Evolutionary conservation across 2,888 invertebrate genomes (phyloP), one percentile per base, ranked within the genome.

Genomic region (Dione vanillae): DNA sequence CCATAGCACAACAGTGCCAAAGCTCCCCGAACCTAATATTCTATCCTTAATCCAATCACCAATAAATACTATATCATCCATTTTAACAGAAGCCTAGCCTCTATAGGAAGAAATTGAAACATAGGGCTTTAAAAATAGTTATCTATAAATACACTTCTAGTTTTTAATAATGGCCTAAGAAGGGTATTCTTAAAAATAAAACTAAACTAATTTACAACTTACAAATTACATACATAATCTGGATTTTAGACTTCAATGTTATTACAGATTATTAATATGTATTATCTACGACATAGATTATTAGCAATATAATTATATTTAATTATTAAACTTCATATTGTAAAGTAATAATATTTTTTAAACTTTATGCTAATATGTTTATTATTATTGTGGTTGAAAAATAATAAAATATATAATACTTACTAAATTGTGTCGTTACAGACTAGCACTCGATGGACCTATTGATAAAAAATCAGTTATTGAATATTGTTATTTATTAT

Each of bases 1-100:
- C 96, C 96, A 97, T 59, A 96, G 88, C 41, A 95, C 93, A 6
- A 97, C 96, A 61, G 94, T 92, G 16, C 97, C 97, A 82, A 96
- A 97, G 69, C 96, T 96, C 59, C 97, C 97, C 61, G 95, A 94
- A 20, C 97, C 97, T 37, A 97, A 87, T 67, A 94, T 89, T 78
- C 94, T 91, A 66, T 95, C 94, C 79, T 93, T 94, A 64, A 91
- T 88, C 96, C 96, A 96, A 76, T 94, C 92, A 71, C 87, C 94
- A 69, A 93, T 91, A 82, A 94, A 91, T 56, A 88, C 85, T 73
- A 94, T 89, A 78, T 94, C 93, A 74, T 94, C 94, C 93, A 93
- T 93, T 73, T 67, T 68, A 41, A 37, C 3, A 37, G 37, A 6
- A 19, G 14, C 41, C 5, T 40, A 41, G n/a, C n/a, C n/a, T 43